Evolutionary conservation across 1,140 invertebrate species (phyloP).

Genomic region (Ectropis grisescens): DNA sequence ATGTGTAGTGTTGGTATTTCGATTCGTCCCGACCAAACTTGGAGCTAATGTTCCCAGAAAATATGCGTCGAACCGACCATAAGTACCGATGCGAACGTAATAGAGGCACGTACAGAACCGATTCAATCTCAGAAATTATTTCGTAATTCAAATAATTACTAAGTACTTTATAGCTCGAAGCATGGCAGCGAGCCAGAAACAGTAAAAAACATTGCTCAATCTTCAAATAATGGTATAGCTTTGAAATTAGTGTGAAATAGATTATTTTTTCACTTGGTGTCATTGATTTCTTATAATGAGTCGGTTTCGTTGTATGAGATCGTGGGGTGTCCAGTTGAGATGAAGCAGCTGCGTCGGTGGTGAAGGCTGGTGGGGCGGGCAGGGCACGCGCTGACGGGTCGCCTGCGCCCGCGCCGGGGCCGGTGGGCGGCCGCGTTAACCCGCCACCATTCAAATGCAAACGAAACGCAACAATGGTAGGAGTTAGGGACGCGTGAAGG

Average conservation of each 20-base stretch:
- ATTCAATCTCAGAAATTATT: constrained; percentile 29
- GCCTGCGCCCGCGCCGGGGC: too few relatives aligned
- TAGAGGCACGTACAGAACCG: constrained; percentile 19
- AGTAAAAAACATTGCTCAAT: constrained; percentile 19
- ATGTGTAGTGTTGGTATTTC: constrained; percentile 27
- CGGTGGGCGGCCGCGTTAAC: constrained; percentile 38
- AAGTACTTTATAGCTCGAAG: constrained; percentile 14
- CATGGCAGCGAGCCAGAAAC: constrained; percentile 7
- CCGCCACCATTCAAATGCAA: constrained; percentile 59
- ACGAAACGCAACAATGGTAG: constrained; percentile 61
- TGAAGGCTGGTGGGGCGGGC: constrained; percentile 25
- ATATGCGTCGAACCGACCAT: constrained; percentile 13
- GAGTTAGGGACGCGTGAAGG: constrained; percentile 67
- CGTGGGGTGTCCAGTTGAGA: neutral
- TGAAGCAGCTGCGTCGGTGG: neutral
- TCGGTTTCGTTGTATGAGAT: neutral
- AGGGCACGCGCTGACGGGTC: too few relatives aligned
- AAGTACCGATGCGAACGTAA: constrained; percentile 19
- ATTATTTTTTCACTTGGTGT: constrained; percentile 11
- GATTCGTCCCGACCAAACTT: constrained; percentile 4
- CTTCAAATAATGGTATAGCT: constrained; percentile 4
- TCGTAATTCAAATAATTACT: constrained; percentile 32
- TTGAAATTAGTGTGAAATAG: constrained; percentile 21
- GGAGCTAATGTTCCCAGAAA: neutral
- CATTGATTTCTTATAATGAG: constrained; percentile 1